Evolutionary conservation across 2,113 vertebrate species (phyloP).

Genomic region (Antennarius striatus): DNA sequence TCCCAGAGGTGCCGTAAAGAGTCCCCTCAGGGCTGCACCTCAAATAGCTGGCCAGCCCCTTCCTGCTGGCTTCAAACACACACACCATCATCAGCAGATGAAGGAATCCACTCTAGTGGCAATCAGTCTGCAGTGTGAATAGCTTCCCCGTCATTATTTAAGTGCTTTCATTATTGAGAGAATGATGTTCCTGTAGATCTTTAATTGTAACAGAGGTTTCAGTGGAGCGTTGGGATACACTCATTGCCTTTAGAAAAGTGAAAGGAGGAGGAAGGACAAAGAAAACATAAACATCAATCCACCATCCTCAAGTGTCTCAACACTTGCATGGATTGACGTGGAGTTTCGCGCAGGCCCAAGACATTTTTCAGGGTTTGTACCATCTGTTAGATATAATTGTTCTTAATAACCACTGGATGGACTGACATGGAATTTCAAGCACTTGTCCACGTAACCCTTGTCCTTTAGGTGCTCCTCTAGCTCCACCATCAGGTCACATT

Average conservation of each 20-base stretch:
- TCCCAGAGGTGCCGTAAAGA: conserved; percentile 54
- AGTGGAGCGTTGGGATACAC: not conserved
- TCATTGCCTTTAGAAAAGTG: not conserved
- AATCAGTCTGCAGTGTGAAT: conserved; percentile 28
- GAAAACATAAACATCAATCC: too few relatives aligned
- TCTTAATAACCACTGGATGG: not conserved
- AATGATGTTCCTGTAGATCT: conserved; percentile 25
- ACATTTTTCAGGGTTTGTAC: too few relatives aligned
- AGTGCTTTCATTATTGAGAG: conserved; percentile 52
- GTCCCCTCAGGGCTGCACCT: conserved; percentile 45
- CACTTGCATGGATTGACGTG: not conserved
- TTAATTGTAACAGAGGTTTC: conserved; percentile 21
- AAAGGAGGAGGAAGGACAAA: not conserved
- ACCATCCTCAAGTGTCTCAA: not conserved
- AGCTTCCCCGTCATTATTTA: conserved; percentile 36
- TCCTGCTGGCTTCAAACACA: conserved; percentile 58
- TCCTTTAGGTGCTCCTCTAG: not conserved
- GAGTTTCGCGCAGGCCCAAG: not conserved
- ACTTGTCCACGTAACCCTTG: not conserved
- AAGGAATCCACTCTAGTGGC: conserved; percentile 26
- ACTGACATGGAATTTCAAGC: not conserved
- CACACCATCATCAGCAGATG: conserved; percentile 27
- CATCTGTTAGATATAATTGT: too few relatives aligned
- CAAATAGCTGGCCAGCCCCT: conserved; percentile 35
- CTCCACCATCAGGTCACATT: not conserved